Evolutionary conservation across 2,113 vertebrate genomes (phyloP), one percentile per base, ranked within the genome.

Genomic region (Chroicocephalus ridibundus): DNA sequence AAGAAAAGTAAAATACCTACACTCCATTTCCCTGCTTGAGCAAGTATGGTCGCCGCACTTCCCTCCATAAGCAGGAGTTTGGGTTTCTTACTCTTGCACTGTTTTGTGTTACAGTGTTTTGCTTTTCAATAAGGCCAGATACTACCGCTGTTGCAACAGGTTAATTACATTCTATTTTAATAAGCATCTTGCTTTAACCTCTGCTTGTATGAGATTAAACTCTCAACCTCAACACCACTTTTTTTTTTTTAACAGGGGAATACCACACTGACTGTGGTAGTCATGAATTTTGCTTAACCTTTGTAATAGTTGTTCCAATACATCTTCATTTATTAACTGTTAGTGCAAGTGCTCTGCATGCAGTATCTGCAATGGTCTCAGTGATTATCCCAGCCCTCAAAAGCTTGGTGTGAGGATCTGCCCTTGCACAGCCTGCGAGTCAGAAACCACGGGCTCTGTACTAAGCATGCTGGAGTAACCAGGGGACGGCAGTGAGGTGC

Each of bases 151-250:
- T 61, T 89, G 66, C 72, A 91, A 82, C 55, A 87, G 61, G 77
- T 77, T 94, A 94, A 97, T 96, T 89, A 61, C 38, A 68, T 89
- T 82, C 82, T 70, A 16, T 61, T 95, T 82, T 95, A 94, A 93
- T 93, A 93, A 96, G 81, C n/a, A 78, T 80, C 57, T 93, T 92
- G 75, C 58, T 92, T 96, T 93, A 96, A 95, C 86, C 75, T 95
- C 71, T 85, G 64, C 74, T 91, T 93, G 47, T 91, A 47, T 47
- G 29, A 87, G 58, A 86, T 88, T 87, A 95, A 96, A 93, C 90
- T 81, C 65, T 78, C 69, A 90, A 65, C 70, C 64, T 96, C 80
- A 82, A 27, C 49, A 75, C 42, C 5, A 5, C 25, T 25, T n/a
- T 29, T 42, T 51, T 38, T 51, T 78, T 71, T 88, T 15, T 61